phyloP scores from a whole-genome alignment of 2,797 vertebrate species.

The Rhodeus uyekii region DNA sequence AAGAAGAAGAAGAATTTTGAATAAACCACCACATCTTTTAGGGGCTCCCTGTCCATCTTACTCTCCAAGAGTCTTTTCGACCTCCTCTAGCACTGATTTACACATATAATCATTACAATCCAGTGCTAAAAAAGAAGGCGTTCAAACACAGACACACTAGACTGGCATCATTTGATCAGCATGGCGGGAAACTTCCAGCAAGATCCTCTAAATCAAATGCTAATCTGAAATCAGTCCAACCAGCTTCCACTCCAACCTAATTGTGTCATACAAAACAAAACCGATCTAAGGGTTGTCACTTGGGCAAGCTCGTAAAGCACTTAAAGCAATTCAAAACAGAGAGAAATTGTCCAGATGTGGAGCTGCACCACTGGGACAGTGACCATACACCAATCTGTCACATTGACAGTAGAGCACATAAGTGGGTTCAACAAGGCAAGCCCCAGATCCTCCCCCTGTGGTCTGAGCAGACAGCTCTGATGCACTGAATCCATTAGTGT shows the following conservation, averaged over 20 bases:
- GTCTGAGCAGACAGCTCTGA: slow-evolving; percentile 60
- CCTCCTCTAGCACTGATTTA: slow-evolving; percentile 27
- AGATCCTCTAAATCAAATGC: slow-evolving; percentile 11
- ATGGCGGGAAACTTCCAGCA: not conserved
- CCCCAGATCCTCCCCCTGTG: slow-evolving; percentile 57
- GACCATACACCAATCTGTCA: slow-evolving; percentile 52
- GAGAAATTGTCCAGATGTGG: slow-evolving; percentile 52
- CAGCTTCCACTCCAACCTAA: not conserved
- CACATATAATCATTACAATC: slow-evolving; percentile 42
- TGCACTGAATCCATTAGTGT: slow-evolving; percentile 44
- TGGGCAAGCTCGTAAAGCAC: slow-evolving; percentile 11
- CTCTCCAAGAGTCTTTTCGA: slow-evolving; percentile 5
- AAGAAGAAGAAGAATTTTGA: slow-evolving; percentile 30
- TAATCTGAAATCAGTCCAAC: slow-evolving; percentile 14
- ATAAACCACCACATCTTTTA: slow-evolving; percentile 38
- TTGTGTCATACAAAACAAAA: slow-evolving; percentile 1
- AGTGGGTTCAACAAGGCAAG: slow-evolving; percentile 48
- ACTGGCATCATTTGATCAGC: slow-evolving; percentile 8
- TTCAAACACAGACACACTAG: not conserved
- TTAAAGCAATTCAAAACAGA: slow-evolving; percentile 14
- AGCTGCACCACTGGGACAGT: slow-evolving; percentile 40
- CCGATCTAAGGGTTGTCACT: slow-evolving; percentile 22
- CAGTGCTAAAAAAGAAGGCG: slow-evolving; percentile 4
- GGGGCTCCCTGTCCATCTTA: slow-evolving; percentile 23
- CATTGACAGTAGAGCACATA: slow-evolving; percentile 53